Percentiles rank a stretch among this genome's conserved stretches.
Conservation (phyloP, 2,888 invertebrate species). For the Platycnemis pennipes region DNA sequence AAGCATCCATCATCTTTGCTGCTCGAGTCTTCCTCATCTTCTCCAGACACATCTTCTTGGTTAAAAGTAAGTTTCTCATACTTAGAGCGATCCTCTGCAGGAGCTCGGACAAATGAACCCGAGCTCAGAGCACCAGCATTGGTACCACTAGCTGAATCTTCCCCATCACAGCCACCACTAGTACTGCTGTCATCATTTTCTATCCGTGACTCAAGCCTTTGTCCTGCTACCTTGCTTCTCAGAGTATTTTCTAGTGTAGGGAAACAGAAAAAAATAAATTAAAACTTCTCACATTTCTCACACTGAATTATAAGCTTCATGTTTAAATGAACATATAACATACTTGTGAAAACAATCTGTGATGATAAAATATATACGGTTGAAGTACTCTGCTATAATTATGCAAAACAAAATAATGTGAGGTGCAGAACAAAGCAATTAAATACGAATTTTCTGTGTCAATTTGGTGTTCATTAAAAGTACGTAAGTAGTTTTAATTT, state of each 20-base stretch:
- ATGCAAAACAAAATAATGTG: not conserved
- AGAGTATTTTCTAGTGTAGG: conserved; percentile 39
- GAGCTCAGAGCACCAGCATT: conserved; percentile 77
- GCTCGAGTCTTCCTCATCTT: conserved; percentile 78
- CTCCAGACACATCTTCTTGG: conserved; percentile 81
- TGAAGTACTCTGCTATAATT: not conserved
- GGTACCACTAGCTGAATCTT: conserved; percentile 78
- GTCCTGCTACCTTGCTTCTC: conserved; percentile 42
- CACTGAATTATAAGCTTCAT: not conserved
- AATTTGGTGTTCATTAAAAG: no score
- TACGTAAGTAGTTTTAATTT: no score
- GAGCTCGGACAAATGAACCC: conserved; percentile 83
- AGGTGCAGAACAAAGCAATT: no score
- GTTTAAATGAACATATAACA: not conserved
- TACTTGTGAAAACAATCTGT: not conserved
- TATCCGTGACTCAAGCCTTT: conserved; percentile 46
- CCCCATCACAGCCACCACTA: conserved; percentile 76
- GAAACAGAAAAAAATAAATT: conserved; percentile 43
- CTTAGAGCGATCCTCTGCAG: conserved; percentile 87
- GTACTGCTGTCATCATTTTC: conserved; percentile 65
- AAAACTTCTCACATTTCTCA: not conserved
- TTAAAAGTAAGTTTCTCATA: conserved; percentile 88
- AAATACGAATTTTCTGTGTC: no score
- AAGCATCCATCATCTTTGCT: conserved; percentile 71
- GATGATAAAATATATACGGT: not conserved